Evolutionary conservation across 2,888 invertebrate species (phyloP).

Genomic region (Cheilosia grossa): DNA sequence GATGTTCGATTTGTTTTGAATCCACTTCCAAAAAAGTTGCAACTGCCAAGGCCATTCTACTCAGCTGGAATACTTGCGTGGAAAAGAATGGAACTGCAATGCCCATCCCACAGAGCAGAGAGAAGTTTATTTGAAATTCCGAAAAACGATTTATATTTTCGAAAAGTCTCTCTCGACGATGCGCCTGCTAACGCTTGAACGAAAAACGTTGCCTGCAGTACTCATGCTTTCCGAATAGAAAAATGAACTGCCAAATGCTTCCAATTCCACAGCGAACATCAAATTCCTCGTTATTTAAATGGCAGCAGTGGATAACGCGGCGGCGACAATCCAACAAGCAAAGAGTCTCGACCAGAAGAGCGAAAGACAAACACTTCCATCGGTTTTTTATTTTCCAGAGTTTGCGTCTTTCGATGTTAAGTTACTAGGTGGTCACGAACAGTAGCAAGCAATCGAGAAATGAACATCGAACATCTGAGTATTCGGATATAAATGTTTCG

Average conservation of each 20-base stretch:
- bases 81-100: too few species aligned
- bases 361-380: conserved; percentile 48
- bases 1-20: too few species aligned
- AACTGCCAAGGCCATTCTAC: too few species aligned
- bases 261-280: neutral
- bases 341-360: conserved; percentile 64
- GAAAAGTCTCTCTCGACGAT: conserved; percentile 32
- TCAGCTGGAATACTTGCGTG: too few species aligned
- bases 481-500: conserved; percentile 1
- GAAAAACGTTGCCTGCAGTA: conserved; percentile 39
- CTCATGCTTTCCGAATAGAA: conserved; percentile 6
- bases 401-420: conserved; percentile 84
- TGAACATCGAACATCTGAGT: conserved; percentile 61
- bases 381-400: conserved; percentile 79
- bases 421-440: conserved; percentile 78
- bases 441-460: conserved; percentile 43
- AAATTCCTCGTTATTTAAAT: neutral
- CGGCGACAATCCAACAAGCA: conserved; percentile 23
- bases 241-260: conserved; percentile 7
- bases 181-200: too few species aligned
- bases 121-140: neutral
- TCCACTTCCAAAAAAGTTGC: too few species aligned
- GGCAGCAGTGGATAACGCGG: neutral
- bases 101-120: too few species aligned
- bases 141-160: neutral